phyloP scores from a whole-genome alignment of 2,888 invertebrate species.

The Baronia brevicornis region DNA sequence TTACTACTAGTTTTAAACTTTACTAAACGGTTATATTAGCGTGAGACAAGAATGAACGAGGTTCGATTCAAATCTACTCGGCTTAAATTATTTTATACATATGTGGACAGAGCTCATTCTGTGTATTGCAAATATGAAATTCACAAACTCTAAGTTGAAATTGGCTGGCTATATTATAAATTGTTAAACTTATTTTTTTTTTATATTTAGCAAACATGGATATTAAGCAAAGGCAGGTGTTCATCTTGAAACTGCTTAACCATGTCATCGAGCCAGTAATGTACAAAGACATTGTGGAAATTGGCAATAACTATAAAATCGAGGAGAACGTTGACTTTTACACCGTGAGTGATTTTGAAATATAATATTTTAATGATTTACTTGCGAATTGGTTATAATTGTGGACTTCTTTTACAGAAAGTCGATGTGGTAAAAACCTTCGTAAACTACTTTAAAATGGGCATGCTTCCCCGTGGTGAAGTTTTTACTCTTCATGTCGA shows the following conservation, averaged over 20 bases:
- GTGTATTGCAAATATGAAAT: too few species aligned
- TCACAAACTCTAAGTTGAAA: too few species aligned
- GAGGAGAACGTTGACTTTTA: conserved; percentile 52
- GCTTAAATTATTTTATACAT: too few species aligned
- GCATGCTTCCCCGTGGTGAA: conserved; percentile 73
- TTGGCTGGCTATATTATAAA: too few species aligned
- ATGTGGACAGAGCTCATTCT: too few species aligned
- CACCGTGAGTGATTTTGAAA: conserved; percentile 34
- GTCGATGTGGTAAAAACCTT: conserved; percentile 75
- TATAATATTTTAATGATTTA: not conserved
- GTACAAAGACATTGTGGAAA: conserved; percentile 61
- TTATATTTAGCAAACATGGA: conserved; percentile 50
- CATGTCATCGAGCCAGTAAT: conserved; percentile 63
- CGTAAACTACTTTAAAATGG: conserved; percentile 66
- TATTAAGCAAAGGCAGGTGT: conserved; percentile 59
- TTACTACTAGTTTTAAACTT: too few species aligned
- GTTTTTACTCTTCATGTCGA: conserved; percentile 67
- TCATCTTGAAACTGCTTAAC: conserved; percentile 68
- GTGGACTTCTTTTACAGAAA: conserved; percentile 51
- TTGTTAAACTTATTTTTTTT: conserved; percentile 2
- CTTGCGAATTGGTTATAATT: conserved; percentile 2
- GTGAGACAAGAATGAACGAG: too few species aligned
- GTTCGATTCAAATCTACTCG: too few species aligned
- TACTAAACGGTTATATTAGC: too few species aligned
- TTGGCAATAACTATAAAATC: conserved; percentile 55